phyloP scores from a whole-genome alignment of 2,113 vertebrate genomes.

The Scomber colias region DNA sequence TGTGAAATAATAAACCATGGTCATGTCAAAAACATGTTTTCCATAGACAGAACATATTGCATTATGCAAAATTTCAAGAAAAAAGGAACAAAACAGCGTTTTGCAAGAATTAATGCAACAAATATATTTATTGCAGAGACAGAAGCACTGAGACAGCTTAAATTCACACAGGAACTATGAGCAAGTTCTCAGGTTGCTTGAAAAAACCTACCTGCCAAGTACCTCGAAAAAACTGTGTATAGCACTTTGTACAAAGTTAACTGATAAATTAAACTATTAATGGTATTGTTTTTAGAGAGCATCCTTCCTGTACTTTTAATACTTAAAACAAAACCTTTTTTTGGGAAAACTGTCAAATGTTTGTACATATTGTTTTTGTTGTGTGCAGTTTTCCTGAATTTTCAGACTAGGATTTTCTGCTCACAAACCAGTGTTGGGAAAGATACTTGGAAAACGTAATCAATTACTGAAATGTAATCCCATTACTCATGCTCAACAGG shows the following conservation, averaged over 20 bases:
- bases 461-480: not conserved
- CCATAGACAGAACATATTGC: constrained; percentile 4
- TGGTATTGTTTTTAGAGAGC: too few species aligned
- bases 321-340: not conserved
- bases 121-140: not conserved
- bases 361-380: not conserved
- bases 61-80: constrained; percentile 19
- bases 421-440: not conserved
- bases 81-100: constrained; percentile 46
- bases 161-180: too few species aligned
- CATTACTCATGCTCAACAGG: not conserved
- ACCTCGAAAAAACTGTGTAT: too few species aligned
- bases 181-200: too few species aligned
- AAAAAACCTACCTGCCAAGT: too few species aligned
- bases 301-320: too few species aligned
- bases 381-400: not conserved
- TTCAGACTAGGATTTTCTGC: not conserved
- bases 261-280: too few species aligned
- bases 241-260: too few species aligned
- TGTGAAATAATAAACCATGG: not conserved
- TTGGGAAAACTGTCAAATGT: not conserved
- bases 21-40: constrained; percentile 10
- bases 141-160: too few species aligned
- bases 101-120: constrained; percentile 43
- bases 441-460: too few species aligned